Percentiles rank a stretch among this genome's conserved stretches.
Conservation (phyloP, 2,113 vertebrate species). For the Pseudopipra pipra region DNA sequence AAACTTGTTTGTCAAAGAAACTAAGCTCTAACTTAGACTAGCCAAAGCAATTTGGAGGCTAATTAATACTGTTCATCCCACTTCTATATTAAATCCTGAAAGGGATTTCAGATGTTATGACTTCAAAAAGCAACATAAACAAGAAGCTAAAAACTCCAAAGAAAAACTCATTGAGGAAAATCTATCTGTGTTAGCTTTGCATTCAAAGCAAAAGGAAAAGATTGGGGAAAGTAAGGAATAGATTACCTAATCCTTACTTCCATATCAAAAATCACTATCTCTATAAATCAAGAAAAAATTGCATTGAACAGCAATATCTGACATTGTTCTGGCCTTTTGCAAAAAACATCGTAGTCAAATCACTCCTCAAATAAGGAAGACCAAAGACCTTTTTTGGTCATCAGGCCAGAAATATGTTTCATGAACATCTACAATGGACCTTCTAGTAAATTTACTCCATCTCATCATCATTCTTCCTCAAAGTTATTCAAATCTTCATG, state of each 20-base stretch:
- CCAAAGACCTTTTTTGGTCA: not conserved
- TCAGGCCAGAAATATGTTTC: not conserved
- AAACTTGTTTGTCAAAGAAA: not conserved
- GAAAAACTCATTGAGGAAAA: not conserved
- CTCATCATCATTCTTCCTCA: not conserved
- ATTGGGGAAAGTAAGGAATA: not conserved
- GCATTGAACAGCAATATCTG: not conserved
- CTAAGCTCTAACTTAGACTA: not conserved
- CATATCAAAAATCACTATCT: not conserved
- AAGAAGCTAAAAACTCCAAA: not conserved
- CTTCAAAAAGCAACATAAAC: not conserved
- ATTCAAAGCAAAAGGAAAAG: not conserved
- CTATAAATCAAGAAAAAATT: not conserved
- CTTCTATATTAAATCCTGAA: not conserved
- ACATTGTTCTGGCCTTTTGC: not conserved
- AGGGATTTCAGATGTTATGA: not conserved
- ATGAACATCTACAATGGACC: not conserved
- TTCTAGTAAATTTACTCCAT: not conserved
- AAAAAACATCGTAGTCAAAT: not conserved
- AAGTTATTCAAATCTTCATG: not conserved
- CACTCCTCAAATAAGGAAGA: not conserved
- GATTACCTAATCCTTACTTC: not conserved
- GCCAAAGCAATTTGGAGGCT: not conserved
- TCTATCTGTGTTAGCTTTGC: not conserved
- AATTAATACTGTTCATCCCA: not conserved